Base-by-base conservation (phyloP, 2,888 invertebrate genomes). In the Xanthorhoe spadicearia region DNA sequence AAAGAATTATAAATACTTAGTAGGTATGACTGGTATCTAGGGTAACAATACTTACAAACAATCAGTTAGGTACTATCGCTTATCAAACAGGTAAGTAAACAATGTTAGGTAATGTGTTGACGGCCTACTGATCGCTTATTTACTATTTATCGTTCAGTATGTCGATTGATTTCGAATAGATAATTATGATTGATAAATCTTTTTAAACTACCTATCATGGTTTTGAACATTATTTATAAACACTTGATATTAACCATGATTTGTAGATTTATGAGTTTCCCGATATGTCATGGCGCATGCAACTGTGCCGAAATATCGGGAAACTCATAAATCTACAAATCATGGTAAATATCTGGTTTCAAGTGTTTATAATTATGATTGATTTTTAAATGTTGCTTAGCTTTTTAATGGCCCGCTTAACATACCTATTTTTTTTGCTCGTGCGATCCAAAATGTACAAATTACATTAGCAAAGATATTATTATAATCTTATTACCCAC, bases 1-100 rank as follows among this genome's bases (percentile, higher is more conserved):
- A 66, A 76, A 78, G 75, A 78, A 78, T 78, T 78, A 72, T 77
- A 77, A 73, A 79, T 79, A 78, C n/a, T n/a, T n/a, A n/a, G n/a
- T n/a, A n/a, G n/a, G 71, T 73, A 76, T 79, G 77, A 77, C 77
- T 77, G 65, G 72, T 72, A 74, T 72, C 72, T 80, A 78, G 71
- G 58, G 79, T 73, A 77, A 67, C 67, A 69, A 71, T 72, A 72
- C 73, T 64, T 71, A 69, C 61, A 73, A 74, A 73, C 71, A 75
- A 71, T 72, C 65, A 74, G 66, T 69, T 69, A 68, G 57, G 61
- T 65, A 71, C 50, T 48, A 48, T 50, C 46, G 57, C 68, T 69
- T 68, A 70, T 70, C 67, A 60, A 62, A 64, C 56, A 71, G 68
- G 72, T 74, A 73, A 74, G 72, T 74, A 73, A 74, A 77, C 70